Evolutionary conservation across 2,797 vertebrate genomes (phyloP).

Genomic region (Lepilemur septentrionalis): DNA sequence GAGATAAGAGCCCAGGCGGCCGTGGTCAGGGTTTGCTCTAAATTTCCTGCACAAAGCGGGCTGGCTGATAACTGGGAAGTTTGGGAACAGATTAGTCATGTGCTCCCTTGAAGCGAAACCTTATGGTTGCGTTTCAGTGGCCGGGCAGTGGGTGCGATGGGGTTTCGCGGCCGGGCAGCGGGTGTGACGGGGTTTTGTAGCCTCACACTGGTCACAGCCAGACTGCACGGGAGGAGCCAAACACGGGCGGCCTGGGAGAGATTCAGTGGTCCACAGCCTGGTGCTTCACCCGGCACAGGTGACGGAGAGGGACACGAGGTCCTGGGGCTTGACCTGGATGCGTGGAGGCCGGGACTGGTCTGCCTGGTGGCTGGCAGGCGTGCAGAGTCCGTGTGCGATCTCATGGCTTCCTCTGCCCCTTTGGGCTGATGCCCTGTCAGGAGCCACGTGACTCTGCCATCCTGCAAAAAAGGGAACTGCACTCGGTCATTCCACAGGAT

Average conservation of each 20-base stretch:
- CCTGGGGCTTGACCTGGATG: not conserved
- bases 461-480: not conserved
- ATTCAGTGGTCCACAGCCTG: accelerated
- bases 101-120: constrained; percentile 8
- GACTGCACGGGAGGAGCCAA: not conserved
- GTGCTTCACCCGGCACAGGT: too few relatives aligned
- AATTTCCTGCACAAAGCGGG: not conserved
- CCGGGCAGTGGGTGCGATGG: not conserved
- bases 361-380: not conserved
- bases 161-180: not conserved
- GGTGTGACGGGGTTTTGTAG: not conserved
- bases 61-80: not conserved
- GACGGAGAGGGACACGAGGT: accelerated
- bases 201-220: accelerated
- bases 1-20: not conserved
- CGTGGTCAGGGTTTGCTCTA: not conserved
- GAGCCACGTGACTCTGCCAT: not conserved
- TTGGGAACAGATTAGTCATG: not conserved
- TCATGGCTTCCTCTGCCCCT: accelerated
- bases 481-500: not conserved
- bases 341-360: not conserved
- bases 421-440: not conserved
- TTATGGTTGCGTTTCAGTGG: not conserved
- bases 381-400: not conserved
- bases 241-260: not conserved